A percentile compares a stretch with the other conserved stretches of the same genome.
Evolutionary conservation across 2,113 vertebrate species (phyloP).

Genomic region (Mesocricetus auratus): DNA sequence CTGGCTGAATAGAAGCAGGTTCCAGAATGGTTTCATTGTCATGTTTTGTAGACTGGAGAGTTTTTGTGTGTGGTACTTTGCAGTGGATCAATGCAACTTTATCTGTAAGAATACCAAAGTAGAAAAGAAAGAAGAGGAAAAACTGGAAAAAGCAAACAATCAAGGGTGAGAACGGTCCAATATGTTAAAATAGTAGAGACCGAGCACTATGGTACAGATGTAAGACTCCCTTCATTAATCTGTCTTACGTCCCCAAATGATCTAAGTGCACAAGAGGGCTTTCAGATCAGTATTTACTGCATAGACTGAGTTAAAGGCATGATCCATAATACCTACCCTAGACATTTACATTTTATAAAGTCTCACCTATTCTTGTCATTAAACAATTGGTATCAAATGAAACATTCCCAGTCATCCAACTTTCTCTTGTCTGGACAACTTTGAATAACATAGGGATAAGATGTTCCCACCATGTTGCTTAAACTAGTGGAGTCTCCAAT

Average conservation of each 20-base stretch:
- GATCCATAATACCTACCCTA: neutral
- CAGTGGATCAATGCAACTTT: neutral
- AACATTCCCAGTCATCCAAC: neutral
- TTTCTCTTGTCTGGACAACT: conserved; percentile 28
- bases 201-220: no score
- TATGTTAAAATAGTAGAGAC: neutral
- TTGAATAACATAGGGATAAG: neutral
- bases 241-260: neutral
- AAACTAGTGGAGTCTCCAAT: neutral
- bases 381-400: conserved; percentile 18
- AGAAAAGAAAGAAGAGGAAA: neutral
- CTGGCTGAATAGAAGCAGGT: neutral
- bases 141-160: neutral
- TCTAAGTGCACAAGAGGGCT: rapidly evolving
- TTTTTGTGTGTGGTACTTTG: neutral
- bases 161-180: neutral
- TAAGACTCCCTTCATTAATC: neutral
- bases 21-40: neutral
- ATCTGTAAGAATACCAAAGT: neutral
- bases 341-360: neutral
- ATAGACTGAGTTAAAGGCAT: neutral
- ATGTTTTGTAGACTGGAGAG: neutral
- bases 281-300: neutral
- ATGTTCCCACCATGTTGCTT: neutral
- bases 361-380: neutral